These are phyloP conservation scores for Dendrolimus houi DNA, from an alignment of 2,888 invertebrate species.

Conservation along the genomic window DNA sequence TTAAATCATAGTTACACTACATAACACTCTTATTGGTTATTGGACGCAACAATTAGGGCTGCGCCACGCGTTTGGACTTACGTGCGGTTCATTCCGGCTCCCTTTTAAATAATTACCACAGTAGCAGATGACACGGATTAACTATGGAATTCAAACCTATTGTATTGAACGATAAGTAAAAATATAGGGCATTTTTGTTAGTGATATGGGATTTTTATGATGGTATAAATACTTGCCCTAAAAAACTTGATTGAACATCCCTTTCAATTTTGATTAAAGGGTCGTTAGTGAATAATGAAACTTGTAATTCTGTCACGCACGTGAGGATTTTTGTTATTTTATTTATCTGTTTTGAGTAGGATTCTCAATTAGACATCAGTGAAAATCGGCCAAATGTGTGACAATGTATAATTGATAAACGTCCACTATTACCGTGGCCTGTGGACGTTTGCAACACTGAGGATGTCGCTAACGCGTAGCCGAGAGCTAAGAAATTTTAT, in stretches of 20 bases:
- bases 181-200: constrained; percentile 37
- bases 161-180: constrained; percentile 28
- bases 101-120: constrained; percentile 71
- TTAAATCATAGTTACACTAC: constrained; percentile 33
- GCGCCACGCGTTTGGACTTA: constrained; percentile 61
- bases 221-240: constrained; percentile 4
- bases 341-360: background rate
- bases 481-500: too few relatives aligned
- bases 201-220: constrained; percentile 12
- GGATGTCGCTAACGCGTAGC: too few relatives aligned
- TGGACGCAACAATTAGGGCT: constrained; percentile 65
- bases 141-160: constrained; percentile 31
- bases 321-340: background rate
- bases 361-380: too few relatives aligned
- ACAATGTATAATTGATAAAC: too few relatives aligned
- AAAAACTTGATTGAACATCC: constrained; percentile 12
- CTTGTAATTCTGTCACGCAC: background rate
- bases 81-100: constrained; percentile 43
- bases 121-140: constrained; percentile 75
- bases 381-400: too few relatives aligned
- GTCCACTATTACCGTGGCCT: too few relatives aligned
- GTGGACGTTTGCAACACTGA: too few relatives aligned
- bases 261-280: constrained; percentile 19
- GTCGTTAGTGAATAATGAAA: constrained; percentile 10
- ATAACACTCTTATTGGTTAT: constrained; percentile 58